Evolutionary conservation across 2,113 vertebrate species (phyloP), one percentile per base, ranked within the genome.

Genomic region (Gobius niger): DNA sequence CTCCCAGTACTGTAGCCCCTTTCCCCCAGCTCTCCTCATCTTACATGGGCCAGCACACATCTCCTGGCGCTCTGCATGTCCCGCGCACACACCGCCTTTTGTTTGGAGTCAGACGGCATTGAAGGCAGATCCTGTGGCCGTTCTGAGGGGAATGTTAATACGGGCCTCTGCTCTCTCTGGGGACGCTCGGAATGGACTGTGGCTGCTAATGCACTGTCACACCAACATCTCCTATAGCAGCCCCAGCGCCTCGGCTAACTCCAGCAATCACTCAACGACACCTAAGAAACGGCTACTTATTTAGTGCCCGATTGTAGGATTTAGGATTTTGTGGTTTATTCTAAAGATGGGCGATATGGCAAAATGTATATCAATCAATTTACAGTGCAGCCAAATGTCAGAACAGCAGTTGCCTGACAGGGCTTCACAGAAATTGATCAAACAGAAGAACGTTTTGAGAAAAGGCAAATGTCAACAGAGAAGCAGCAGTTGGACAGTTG

Each of bases 71-170:
- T 68, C 70, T 74, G 53, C 41, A 6, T 65, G 66, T 71, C 65
- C 50, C 75, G 41, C 72, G 16, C 60, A 15, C 73, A 46, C 68
- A 44, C 72, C 0, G 13, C 88, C 91, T 90, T 90, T 91, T 92
- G 89, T 92, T 85, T 85, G 80, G 83, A 89, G 83, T 90, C 87
- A 90, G 91, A 87, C 80, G 63, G 87, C 82, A 85, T 89, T 90
- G 85, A 91, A 85, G 88, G 80, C 83, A 90, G 88, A 89, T 87
- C 86, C 91, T 87, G 82, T 82, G 82, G 83, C 79, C 75, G 76
- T 82, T 85, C 87, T 82, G 82, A 89, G 87, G 84, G 87, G 89
- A 91, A 91, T 91, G 82, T 89, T 91, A 91, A 92, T 91, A 88
- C 72, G 77, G 66, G 86, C 34, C 80, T 88, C 79, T 80, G 86